Evolutionary conservation across 2,113 vertebrate species (phyloP), one percentile per base, ranked within the genome.

Genomic region (Clinocottus analis): DNA sequence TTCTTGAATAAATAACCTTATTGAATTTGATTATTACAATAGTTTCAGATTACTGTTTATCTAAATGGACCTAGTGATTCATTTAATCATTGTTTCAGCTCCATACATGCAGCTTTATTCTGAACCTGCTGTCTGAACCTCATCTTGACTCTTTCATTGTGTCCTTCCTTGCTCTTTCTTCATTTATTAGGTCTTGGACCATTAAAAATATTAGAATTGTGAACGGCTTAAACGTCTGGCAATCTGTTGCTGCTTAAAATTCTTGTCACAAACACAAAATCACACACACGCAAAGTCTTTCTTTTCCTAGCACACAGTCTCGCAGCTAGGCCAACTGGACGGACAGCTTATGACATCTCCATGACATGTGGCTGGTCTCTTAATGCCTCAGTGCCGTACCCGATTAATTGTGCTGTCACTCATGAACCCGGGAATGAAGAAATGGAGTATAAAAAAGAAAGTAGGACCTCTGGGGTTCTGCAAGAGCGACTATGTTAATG

Each of bases 331-430:
- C 75, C 55, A 60, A 59, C 29, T 79, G 79, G 76, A 79, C 19
- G 13, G 89, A 80, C 86, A 78, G 83, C 77, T 82, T 61, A 83
- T 82, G 85, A 84, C 87, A 90, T 82, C 60, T 83, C 80, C 1
- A 8, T 90, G 87, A 89, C 66, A 74, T 86, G 79, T 74, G 76
- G 64, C 79, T 74, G 55, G 68, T 89, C 86, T 84, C 83, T 77
- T 75, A 89, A 84, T 88, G 88, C 81, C 71, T 75, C 47, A 56
- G 43, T 88, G 84, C 82, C 79, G 82, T 68, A 77, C 67, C 83
- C 59, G 19, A 79, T 90, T 93, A 91, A 89, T 90, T 80, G 82
- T 83, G 79, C 79, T 89, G 85, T 90, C 88, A 91, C 75, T 91
- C 72, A 87, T 62, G 56, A 81, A 78, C 55, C 49, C 5, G 3